phyloP scores from a whole-genome alignment of 2,113 vertebrate genomes.

The Varanus salvator region DNA sequence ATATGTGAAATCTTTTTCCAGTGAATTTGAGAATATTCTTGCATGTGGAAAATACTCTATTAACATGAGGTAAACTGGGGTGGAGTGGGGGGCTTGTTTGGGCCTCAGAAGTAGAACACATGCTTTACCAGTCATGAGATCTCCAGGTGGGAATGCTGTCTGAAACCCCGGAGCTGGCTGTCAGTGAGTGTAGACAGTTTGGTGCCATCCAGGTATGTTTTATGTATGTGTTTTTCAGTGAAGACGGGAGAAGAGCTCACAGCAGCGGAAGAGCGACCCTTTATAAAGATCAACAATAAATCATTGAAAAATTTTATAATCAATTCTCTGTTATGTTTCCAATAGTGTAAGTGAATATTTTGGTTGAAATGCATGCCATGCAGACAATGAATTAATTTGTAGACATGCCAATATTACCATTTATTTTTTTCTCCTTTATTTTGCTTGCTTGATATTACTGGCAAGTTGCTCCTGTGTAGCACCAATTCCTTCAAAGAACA shows the following conservation, averaged over 20 bases:
- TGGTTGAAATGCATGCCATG: conserved; percentile 50
- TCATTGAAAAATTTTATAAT: conserved; percentile 56
- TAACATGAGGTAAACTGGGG: too few species aligned
- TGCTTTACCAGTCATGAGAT: too few species aligned
- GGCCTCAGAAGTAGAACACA: too few species aligned
- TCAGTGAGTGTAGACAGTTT: too few species aligned
- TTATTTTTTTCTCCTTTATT: conserved; percentile 63
- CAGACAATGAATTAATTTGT: conserved; percentile 50
- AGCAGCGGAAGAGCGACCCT: not conserved
- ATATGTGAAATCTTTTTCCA: too few species aligned
- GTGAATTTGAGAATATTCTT: too few species aligned
- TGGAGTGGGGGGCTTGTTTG: too few species aligned
- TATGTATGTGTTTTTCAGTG: not conserved
- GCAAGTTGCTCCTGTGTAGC: conserved; percentile 51
- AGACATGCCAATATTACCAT: conserved; percentile 54
- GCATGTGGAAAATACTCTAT: too few species aligned
- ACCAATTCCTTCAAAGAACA: conserved; percentile 61
- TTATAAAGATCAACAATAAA: conserved; percentile 52
- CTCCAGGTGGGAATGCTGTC: too few species aligned
- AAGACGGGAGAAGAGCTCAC: not conserved
- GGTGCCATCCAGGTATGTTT: too few species aligned
- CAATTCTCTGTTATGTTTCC: conserved; percentile 46
- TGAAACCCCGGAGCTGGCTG: too few species aligned
- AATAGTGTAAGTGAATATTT: conserved; percentile 44
- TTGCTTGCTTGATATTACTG: conserved; percentile 66